Base-by-base conservation (phyloP, 2,113 vertebrate species). In the Columbina picui region DNA sequence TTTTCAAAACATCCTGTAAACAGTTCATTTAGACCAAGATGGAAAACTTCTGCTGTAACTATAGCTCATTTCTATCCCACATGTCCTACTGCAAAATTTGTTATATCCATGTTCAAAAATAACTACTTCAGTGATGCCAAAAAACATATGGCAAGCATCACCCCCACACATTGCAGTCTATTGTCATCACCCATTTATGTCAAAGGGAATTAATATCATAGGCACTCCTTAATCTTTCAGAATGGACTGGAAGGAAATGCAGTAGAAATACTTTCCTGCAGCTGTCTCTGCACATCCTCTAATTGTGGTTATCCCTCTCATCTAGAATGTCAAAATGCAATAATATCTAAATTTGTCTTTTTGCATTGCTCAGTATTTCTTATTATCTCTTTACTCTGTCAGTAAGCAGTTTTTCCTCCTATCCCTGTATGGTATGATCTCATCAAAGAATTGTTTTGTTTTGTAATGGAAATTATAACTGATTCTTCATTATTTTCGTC, bases 161-260 rank as follows among this genome's bases (percentile, higher is more conserved):
- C 79, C 76, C 71, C 21, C 76, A 78, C 85, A 81, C 45, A 74
- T 45, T 3, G 1, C 68, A 39, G 38, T 59, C 87, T 83, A 77
- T 91, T 96, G 85, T 95, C 85, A 96, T 92, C 82, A 88, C 56
- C 68, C 75, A 63, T 90, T 96, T 94, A 74, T 94, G 88, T 90
- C 90, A 96, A 75, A 87, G 53, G 70, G 82, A 91, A 80, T 96
- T 86, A 77, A 68, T 95, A 86, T 93, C 79, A 41, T 83, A 90
- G 79, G 26, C 56, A 52, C 41, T 93, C 55, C 93, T 68, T 91
- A 90, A 74, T 92, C 85, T 93, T 85, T 92, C 85, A 90, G 64
- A 84, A 88, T 86, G 75, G 68, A 26, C 75, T 94, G 85, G 82
- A 94, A 94, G 56, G 94, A 96, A 97, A 78, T 78, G 52, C 59